Evolutionary conservation across 2,888 invertebrate genomes (phyloP).

Genomic region (Lasioglossum marginatum): DNA sequence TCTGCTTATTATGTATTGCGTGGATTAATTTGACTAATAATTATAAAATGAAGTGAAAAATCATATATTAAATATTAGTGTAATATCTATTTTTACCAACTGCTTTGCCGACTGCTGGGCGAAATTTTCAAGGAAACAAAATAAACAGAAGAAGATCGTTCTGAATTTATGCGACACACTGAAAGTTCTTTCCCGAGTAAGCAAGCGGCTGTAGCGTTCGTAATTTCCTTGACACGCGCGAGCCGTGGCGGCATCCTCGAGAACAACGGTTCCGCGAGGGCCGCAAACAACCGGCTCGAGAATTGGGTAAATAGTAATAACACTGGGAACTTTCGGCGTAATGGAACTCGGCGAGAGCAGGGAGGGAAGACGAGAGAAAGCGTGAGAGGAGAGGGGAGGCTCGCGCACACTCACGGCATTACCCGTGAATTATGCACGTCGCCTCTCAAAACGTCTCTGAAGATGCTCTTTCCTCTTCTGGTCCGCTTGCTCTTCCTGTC

Average conservation of each 20-base stretch:
- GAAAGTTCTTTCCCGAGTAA: not conserved
- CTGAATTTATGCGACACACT: not conserved
- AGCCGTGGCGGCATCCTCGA: constrained; percentile 5
- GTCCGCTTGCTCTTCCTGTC: constrained; percentile 1
- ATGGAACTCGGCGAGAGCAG: constrained; percentile 54
- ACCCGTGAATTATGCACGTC: constrained; percentile 73
- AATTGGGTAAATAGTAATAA: constrained; percentile 66
- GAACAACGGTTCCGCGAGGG: constrained; percentile 23
- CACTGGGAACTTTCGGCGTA: constrained; percentile 54
- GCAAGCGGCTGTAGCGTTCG: not conserved
- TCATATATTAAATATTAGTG: no score
- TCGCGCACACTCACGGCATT: constrained; percentile 66
- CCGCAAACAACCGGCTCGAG: constrained; percentile 39
- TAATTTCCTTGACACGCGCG: constrained; percentile 31
- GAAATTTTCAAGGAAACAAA: not conserved
- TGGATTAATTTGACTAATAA: no score
- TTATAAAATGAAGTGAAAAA: no score
- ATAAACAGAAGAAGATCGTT: not conserved
- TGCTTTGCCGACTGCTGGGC: no score
- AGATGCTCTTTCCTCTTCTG: constrained; percentile 45
- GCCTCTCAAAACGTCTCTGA: constrained; percentile 66
- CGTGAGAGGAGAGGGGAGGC: not conserved
- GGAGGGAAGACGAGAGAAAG: not conserved
- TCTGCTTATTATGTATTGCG: no score
- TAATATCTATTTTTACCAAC: no score